Conservation (phyloP, 2,113 vertebrate species). For the Nestor notabilis region DNA sequence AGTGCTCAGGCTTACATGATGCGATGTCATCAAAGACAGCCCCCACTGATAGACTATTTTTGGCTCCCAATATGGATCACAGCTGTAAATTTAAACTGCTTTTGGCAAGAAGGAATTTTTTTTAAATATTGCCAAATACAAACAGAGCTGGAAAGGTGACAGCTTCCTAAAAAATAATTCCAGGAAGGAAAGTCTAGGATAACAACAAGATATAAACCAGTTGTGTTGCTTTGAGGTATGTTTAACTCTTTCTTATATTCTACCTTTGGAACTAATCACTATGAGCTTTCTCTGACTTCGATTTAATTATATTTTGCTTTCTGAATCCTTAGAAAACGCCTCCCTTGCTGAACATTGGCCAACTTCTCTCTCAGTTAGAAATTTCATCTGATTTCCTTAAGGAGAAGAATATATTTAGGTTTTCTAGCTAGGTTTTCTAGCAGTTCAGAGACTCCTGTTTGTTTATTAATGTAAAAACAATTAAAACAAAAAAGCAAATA, state of each 20-base stretch:
- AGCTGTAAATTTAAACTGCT: constrained; percentile 13
- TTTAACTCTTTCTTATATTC: constrained; percentile 15
- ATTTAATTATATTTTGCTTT: neutral
- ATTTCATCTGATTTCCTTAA: neutral
- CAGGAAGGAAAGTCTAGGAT: constrained; percentile 57
- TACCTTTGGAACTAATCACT: neutral
- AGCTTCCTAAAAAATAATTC: constrained; percentile 60
- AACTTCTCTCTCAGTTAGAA: neutral
- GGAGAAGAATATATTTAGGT: neutral
- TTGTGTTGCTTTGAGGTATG: neutral
- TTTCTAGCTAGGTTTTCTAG: neutral
- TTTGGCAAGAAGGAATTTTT: constrained; percentile 31
- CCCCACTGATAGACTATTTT: neutral
- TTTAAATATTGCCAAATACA: constrained; percentile 35
- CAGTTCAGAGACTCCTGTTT: neutral
- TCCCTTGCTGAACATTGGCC: neutral
- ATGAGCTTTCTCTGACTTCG: neutral
- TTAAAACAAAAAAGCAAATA: neutral
- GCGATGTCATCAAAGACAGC: neutral
- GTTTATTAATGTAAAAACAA: neutral
- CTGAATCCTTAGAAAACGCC: neutral
- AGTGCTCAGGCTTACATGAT: neutral
- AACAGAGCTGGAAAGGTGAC: constrained; percentile 45
- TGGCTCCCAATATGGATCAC: neutral
- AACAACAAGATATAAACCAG: constrained; percentile 24